Evolutionary conservation across 1,140 invertebrate genomes (phyloP).

Genomic region (Neodiprion pinetum): DNA sequence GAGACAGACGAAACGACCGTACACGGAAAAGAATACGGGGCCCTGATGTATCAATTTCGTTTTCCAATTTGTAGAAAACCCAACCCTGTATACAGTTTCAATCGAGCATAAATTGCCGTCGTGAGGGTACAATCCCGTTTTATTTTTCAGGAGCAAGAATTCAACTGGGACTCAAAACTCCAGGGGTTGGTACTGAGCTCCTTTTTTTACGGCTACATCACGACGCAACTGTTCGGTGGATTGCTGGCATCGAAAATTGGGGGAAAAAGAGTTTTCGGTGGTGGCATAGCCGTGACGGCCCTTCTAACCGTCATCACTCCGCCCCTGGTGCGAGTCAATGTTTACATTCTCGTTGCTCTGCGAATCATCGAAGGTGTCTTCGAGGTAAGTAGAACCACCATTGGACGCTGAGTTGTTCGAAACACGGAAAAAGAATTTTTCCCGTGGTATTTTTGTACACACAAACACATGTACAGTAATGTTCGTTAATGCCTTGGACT

Average conservation of each 20-base stretch:
- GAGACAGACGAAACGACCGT: too few relatives aligned
- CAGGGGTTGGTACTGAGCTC: constrained; percentile 85
- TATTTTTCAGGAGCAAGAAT: constrained; percentile 69
- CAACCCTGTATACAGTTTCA: too few relatives aligned
- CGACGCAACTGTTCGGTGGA: constrained; percentile 78
- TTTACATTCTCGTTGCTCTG: constrained; percentile 74
- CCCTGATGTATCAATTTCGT: too few relatives aligned
- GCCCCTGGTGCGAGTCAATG: constrained; percentile 73
- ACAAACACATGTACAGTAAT: too few relatives aligned
- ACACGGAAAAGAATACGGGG: too few relatives aligned
- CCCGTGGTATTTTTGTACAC: background rate
- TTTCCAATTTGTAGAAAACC: too few relatives aligned
- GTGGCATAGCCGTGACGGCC: constrained; percentile 81
- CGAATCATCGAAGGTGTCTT: constrained; percentile 88
- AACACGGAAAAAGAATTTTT: background rate
- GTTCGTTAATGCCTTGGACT: too few relatives aligned
- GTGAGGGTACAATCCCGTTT: background rate
- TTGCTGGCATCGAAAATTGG: constrained; percentile 76
- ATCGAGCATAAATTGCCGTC: too few relatives aligned
- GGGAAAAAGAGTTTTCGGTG: constrained; percentile 76
- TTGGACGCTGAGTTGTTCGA: constrained; percentile 9
- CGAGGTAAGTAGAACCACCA: constrained; percentile 69
- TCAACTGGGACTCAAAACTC: constrained; percentile 80
- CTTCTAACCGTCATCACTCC: constrained; percentile 86
- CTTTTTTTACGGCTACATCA: constrained; percentile 85